Evolutionary conservation across 1,140 invertebrate genomes (phyloP).

Genomic region (Nebria ingens): DNA sequence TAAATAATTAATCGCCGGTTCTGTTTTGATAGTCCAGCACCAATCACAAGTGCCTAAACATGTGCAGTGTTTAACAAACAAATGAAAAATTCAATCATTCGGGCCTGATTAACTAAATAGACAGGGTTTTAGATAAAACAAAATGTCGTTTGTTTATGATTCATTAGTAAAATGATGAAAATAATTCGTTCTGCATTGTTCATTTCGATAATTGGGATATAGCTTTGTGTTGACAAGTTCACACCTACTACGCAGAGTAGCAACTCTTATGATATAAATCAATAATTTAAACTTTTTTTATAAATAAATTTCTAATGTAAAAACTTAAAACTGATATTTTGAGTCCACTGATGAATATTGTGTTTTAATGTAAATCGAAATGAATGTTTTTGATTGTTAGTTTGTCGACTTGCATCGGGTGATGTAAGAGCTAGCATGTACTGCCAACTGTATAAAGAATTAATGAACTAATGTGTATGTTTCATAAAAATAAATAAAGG

Average conservation of each 20-base stretch:
- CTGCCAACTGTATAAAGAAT: constrained; percentile 13
- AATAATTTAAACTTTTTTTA: neutral
- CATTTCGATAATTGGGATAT: neutral
- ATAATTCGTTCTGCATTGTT: neutral
- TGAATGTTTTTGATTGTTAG: constrained; percentile 9
- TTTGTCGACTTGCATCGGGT: constrained; percentile 13
- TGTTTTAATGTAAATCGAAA: constrained; percentile 5
- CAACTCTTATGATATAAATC: neutral
- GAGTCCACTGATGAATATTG: neutral
- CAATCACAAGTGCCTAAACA: constrained; percentile 2
- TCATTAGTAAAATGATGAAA: no score
- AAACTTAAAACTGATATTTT: neutral
- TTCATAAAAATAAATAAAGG: constrained; percentile 9
- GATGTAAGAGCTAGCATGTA: constrained; percentile 13
- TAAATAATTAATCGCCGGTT: neutral
- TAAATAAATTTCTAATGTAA: neutral
- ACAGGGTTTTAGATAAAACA: neutral
- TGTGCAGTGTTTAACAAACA: neutral
- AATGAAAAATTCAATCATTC: neutral
- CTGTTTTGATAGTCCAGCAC: neutral
- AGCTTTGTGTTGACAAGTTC: neutral
- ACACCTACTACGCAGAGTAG: neutral
- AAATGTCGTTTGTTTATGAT: neutral
- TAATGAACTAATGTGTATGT: constrained; percentile 9
- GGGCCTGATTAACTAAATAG: constrained; percentile 7